Conservation (phyloP, 1,140 invertebrate species). For the Rhyzopertha dominica region DNA sequence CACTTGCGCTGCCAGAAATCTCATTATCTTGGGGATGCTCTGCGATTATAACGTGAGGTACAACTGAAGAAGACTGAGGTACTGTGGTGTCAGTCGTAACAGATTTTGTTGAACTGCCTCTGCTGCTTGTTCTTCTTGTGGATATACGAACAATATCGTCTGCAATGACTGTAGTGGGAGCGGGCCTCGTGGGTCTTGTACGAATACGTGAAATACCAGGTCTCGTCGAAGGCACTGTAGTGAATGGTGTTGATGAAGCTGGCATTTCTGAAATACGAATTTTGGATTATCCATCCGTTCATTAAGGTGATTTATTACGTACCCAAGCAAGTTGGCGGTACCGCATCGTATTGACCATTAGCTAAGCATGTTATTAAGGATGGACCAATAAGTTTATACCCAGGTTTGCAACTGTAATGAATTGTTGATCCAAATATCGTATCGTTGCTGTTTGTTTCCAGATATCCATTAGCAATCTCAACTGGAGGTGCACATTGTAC, state of each 20-base stretch:
- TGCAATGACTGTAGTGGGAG: constrained; percentile 30
- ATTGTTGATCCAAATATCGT: constrained; percentile 65
- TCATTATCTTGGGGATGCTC: constrained; percentile 60
- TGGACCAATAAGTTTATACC: constrained; percentile 65
- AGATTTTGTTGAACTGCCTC: constrained; percentile 16
- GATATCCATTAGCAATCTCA: constrained; percentile 64
- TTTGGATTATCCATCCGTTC: no score
- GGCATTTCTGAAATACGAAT: no score
- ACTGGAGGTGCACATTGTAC: constrained; percentile 71
- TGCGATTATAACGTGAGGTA: constrained; percentile 57
- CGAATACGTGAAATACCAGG: constrained; percentile 25
- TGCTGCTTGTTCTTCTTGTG: constrained; percentile 19
- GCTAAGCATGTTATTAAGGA: constrained; percentile 64
- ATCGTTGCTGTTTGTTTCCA: constrained; percentile 58
- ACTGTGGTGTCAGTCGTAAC: constrained; percentile 21
- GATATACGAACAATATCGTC: constrained; percentile 15
- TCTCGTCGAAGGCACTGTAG: constrained; percentile 13
- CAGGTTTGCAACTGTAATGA: constrained; percentile 69
- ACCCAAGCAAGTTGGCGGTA: constrained; percentile 65
- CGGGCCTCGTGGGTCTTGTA: constrained; percentile 39
- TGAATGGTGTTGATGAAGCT: constrained; percentile 26
- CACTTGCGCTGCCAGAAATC: constrained; percentile 50
- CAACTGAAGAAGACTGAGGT: constrained; percentile 40
- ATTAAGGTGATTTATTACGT: constrained; percentile 15
- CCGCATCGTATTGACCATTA: constrained; percentile 73